These are phyloP conservation scores for Rambutsinella grinnellia DNA, from an alignment of 2,888 invertebrate species.

Conservation along the genomic window DNA sequence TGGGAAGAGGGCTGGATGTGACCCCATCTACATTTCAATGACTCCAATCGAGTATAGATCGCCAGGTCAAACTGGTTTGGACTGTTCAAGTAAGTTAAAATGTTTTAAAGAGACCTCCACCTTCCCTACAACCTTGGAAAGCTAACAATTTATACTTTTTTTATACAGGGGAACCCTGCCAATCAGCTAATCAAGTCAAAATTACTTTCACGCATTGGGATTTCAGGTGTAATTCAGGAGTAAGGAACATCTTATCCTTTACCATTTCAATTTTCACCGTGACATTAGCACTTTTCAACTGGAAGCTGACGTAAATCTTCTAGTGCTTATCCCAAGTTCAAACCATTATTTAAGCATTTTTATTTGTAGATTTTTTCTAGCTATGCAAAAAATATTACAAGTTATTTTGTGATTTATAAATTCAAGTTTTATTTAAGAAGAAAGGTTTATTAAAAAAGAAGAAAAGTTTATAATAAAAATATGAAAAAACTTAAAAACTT, in stretches of 20 bases:
- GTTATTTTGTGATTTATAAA: too few species aligned
- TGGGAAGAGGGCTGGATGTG: slow-evolving; percentile 56
- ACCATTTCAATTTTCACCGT: slow-evolving; percentile 39
- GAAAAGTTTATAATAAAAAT: slow-evolving; percentile 26
- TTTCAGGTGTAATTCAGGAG: slow-evolving; percentile 61
- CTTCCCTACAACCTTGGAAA: background rate
- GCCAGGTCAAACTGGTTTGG: slow-evolving; percentile 40
- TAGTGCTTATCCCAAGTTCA: too few species aligned
- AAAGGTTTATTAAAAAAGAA: too few species aligned
- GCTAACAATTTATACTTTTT: too few species aligned
- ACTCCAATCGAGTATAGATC: slow-evolving; percentile 42
- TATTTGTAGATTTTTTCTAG: too few species aligned
- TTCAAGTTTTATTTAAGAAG: too few species aligned
- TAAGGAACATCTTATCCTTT: slow-evolving; percentile 38
- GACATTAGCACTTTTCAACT: slow-evolving; percentile 39
- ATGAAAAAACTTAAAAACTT: slow-evolving; percentile 20
- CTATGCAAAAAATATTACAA: too few species aligned
- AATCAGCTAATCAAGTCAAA: slow-evolving; percentile 59
- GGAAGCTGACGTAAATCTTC: slow-evolving; percentile 38
- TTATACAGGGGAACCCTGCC: slow-evolving; percentile 52
- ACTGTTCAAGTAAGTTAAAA: slow-evolving; percentile 54
- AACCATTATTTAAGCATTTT: too few species aligned
- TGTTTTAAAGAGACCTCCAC: background rate
- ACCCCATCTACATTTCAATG: slow-evolving; percentile 64
- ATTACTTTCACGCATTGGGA: slow-evolving; percentile 64